Evolutionary conservation across 2,888 invertebrate species (phyloP).

Genomic region (Drosophila vallismaia): DNA sequence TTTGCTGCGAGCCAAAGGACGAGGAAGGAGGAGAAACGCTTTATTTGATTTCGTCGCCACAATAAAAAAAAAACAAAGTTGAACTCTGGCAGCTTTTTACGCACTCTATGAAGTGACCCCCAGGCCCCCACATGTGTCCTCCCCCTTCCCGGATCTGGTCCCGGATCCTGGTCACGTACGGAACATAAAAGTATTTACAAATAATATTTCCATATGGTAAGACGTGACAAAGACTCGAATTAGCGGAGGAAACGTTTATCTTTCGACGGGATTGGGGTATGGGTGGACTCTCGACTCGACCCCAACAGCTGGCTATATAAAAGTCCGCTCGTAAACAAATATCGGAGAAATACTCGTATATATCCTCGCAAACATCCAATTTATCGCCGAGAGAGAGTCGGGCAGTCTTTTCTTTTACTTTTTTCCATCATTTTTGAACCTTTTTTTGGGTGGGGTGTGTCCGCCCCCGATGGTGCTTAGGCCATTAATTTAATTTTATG

Average conservation of each 20-base stretch:
- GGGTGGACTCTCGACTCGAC: not conserved
- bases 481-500: constrained; percentile 79
- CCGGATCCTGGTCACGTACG: constrained; percentile 76
- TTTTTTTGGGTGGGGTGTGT: constrained; percentile 49
- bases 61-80: constrained; percentile 62
- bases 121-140: constrained; percentile 55
- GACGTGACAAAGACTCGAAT: constrained; percentile 83
- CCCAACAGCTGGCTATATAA: constrained; percentile 64
- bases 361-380: constrained; percentile 64
- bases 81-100: constrained; percentile 29
- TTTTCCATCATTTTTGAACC: constrained; percentile 52
- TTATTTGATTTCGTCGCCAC: constrained; percentile 79
- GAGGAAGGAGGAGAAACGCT: constrained; percentile 39
- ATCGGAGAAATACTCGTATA: constrained; percentile 35
- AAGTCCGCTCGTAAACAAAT: constrained; percentile 71
- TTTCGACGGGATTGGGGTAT: constrained; percentile 45
- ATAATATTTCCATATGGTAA: constrained; percentile 82
- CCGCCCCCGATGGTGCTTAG: constrained; percentile 51
- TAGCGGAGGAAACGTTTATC: constrained; percentile 78
- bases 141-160: too few species aligned
- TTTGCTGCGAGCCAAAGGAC: constrained; percentile 37
- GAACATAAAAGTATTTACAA: constrained; percentile 82
- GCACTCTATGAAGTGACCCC: constrained; percentile 43
- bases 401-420: too few species aligned
- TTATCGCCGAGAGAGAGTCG: constrained; percentile 30